Evolutionary conservation across 1,140 invertebrate genomes (phyloP).

Genomic region (Drosophila sulfurigaster): DNA sequence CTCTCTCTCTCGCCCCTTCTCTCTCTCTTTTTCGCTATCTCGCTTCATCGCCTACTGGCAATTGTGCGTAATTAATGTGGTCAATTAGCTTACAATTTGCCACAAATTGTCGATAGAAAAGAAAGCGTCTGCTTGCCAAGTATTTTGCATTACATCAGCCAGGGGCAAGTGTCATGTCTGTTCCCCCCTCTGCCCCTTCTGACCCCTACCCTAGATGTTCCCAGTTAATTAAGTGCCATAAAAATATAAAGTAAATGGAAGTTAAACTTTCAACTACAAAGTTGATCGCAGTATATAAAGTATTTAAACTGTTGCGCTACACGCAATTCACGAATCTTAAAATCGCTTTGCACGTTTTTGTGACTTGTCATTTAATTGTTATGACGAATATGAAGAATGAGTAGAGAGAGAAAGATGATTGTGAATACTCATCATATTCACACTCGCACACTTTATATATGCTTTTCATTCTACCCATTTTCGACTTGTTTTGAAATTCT

Average conservation of each 20-base stretch:
- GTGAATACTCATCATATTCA: background rate
- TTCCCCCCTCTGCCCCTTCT: background rate
- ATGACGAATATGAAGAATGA: conserved; percentile 22
- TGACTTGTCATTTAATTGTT: conserved; percentile 26
- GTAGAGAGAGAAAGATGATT: background rate
- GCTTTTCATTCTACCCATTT: conserved; percentile 14
- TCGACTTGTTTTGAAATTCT: conserved; percentile 4
- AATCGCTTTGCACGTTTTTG: conserved; percentile 34
- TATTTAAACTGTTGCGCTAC: background rate
- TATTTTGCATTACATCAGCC: background rate
- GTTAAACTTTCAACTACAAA: conserved; percentile 15
- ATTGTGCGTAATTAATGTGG: conserved; percentile 75
- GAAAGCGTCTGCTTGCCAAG: background rate
- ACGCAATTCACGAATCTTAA: conserved; percentile 24
- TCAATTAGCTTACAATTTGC: conserved; percentile 67
- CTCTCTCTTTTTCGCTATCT: background rate
- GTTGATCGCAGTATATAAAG: conserved; percentile 12
- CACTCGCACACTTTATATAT: conserved; percentile 10
- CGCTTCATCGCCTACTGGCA: conserved; percentile 6
- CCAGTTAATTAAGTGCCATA: background rate
- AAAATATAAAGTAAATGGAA: background rate
- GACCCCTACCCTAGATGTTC: too few relatives aligned
- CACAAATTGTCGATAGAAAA: conserved; percentile 20
- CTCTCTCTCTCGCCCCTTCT: background rate
- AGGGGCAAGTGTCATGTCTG: background rate